phyloP scores from a whole-genome alignment of 2,797 vertebrate genomes.

The Pteropus rufus region DNA sequence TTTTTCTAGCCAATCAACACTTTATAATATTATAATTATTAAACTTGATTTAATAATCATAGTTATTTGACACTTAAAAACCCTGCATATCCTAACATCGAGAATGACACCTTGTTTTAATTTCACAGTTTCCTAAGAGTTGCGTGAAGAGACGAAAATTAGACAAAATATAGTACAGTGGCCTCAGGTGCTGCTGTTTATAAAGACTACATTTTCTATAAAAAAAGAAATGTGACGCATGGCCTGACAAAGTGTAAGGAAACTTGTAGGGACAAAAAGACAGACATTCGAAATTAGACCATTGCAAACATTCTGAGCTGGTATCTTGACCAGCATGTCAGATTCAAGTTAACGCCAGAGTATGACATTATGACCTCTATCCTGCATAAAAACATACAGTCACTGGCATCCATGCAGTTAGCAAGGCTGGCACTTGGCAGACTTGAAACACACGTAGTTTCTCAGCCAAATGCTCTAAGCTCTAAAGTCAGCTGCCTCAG shows the following conservation, averaged over 20 bases:
- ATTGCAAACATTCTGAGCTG: background rate
- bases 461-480: background rate
- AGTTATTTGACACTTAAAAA: background rate
- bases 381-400: background rate
- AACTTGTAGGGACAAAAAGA: background rate
- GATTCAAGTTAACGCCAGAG: background rate
- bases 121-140: background rate
- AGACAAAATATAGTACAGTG: background rate
- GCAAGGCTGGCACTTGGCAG: background rate
- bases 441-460: background rate
- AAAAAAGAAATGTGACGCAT: background rate
- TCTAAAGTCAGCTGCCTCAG: slow-evolving; percentile 33
- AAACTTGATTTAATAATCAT: background rate
- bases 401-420: background rate
- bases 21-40: background rate
- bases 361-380: background rate
- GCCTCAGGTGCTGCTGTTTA: background rate
- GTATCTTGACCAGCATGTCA: background rate
- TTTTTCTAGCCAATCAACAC: background rate
- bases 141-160: background rate
- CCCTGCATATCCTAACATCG: background rate
- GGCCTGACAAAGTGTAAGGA: background rate
- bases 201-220: background rate
- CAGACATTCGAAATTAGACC: background rate
- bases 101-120: background rate